A percentile compares a stretch with the other conserved stretches of the same genome.
phyloP scores from a whole-genome alignment of 2,888 invertebrate species.

The Dasypogon diadema region DNA sequence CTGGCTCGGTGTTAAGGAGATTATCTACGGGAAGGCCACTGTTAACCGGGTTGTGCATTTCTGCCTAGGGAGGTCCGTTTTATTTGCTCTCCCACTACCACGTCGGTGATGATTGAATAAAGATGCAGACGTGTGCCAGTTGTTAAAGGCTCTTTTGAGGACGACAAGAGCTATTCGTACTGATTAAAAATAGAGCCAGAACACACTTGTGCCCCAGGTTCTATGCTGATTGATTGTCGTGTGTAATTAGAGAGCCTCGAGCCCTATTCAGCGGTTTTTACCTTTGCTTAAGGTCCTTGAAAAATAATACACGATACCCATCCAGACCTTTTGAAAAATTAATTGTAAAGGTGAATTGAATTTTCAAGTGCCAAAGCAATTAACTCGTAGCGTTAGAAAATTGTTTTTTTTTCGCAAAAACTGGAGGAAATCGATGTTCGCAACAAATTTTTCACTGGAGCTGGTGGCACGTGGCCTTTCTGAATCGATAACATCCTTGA shows the following conservation, averaged over 20 bases:
- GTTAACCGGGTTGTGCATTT: neutral
- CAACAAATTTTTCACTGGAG: neutral
- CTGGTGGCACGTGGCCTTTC: constrained; percentile 26
- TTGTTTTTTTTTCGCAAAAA: neutral
- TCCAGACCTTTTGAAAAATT: neutral
- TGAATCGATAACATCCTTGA: constrained; percentile 28
- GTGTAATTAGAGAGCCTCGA: constrained; percentile 39
- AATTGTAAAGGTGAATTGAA: constrained; percentile 31
- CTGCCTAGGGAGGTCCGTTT: neutral
- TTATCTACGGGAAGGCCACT: constrained; percentile 18
- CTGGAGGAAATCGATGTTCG: neutral
- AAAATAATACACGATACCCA: neutral
- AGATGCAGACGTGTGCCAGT: constrained; percentile 48
- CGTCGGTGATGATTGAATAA: constrained; percentile 46
- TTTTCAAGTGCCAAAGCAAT: constrained; percentile 44
- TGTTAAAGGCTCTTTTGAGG: constrained; percentile 41
- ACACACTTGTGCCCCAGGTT: constrained; percentile 13
- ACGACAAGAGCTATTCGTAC: constrained; percentile 15
- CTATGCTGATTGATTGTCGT: constrained; percentile 44
- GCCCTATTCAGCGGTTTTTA: constrained; percentile 13
- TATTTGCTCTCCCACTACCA: neutral
- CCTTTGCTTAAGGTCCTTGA: neutral
- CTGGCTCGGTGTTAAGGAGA: constrained; percentile 8
- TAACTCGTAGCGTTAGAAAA: neutral
- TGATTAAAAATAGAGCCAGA: constrained; percentile 33